Evolutionary conservation across 2,888 invertebrate species (phyloP), one percentile per base, ranked within the genome.

Genomic region (Mythimna ferrago): DNA sequence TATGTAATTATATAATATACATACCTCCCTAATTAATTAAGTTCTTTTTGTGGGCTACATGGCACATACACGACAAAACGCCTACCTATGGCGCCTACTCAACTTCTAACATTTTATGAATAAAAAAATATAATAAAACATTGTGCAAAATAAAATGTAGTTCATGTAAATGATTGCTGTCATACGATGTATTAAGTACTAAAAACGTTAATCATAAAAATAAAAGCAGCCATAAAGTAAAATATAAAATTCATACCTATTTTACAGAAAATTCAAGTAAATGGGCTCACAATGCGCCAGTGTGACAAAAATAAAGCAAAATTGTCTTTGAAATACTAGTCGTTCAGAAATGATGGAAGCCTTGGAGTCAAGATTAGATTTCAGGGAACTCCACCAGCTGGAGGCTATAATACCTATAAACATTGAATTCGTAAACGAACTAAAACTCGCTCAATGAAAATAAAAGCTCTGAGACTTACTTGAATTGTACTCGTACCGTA

Each of bases 321-420:
- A 68, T 61, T 51, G 21, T 64, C 78, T 78, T 82, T 68, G 82
- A 66, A 78, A 85, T 65, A 71, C 56, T 60, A 73, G 35, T 58
- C 58, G 54, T 71, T 69, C 54, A 58, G 62, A 63, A 66, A 70
- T 68, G 51, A 70, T 60, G 51, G 58, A 66, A 67, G 56, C 60
- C 67, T 81, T 81, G 72, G 64, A 76, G 56, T 70, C 54, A 60
- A 70, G 65, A 70, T 70, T 70, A 60, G 65, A 66, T 71, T 58
- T 51, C 58, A 11, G 54, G 62, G 62, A 66, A 69, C 61, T 76
- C 53, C 26, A 61, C 51, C 19, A 70, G 51, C 60, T 60, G 19
- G 41, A 76, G 61, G n/a, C n/a, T 35, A 54, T 69, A 54, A 64
- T 71, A 26, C 26, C 26, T n/a, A 69, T 73, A 63, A 65, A 70